Conservation (phyloP, 2,797 vertebrate species). For the Staurois parvus region DNA sequence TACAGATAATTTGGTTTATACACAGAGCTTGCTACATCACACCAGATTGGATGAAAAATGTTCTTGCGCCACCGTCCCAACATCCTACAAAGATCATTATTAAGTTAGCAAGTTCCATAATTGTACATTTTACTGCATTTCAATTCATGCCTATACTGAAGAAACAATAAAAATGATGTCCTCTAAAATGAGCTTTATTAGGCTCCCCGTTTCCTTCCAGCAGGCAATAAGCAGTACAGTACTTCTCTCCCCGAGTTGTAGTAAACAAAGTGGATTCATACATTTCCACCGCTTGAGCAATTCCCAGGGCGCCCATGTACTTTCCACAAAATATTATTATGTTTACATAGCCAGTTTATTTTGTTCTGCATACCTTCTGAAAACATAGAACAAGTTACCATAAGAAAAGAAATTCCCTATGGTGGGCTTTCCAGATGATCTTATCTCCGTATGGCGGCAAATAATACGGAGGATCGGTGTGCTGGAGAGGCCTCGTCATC, state of each 20-base stretch:
- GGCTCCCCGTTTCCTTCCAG: conserved; percentile 45
- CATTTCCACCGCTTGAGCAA: conserved; percentile 39
- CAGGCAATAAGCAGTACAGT: conserved; percentile 43
- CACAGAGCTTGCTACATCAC: not conserved
- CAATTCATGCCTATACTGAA: conserved; percentile 30
- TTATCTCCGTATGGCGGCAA: conserved; percentile 27
- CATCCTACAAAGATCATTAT: conserved; percentile 38
- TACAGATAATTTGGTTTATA: no score
- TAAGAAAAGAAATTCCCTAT: conserved; percentile 46
- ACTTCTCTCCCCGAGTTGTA: conserved; percentile 30
- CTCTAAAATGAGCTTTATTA: conserved; percentile 50
- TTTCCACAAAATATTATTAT: conserved; percentile 60
- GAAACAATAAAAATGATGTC: conserved; percentile 50
- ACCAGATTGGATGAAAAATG: not conserved
- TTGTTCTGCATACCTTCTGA: conserved; percentile 51
- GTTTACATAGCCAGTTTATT: conserved; percentile 61
- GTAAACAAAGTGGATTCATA: conserved; percentile 51
- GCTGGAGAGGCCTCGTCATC: not conserved
- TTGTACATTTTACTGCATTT: conserved; percentile 31
- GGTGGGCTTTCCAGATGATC: conserved; percentile 19
- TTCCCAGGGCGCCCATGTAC: conserved; percentile 58
- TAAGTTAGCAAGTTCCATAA: conserved; percentile 16
- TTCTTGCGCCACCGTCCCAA: not conserved
- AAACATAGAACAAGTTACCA: conserved; percentile 52
- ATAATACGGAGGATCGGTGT: conserved; percentile 12